These are phyloP conservation scores for Nematopogon swammerdamellus DNA, from an alignment of 2,888 invertebrate genomes.

Conservation along the genomic window DNA sequence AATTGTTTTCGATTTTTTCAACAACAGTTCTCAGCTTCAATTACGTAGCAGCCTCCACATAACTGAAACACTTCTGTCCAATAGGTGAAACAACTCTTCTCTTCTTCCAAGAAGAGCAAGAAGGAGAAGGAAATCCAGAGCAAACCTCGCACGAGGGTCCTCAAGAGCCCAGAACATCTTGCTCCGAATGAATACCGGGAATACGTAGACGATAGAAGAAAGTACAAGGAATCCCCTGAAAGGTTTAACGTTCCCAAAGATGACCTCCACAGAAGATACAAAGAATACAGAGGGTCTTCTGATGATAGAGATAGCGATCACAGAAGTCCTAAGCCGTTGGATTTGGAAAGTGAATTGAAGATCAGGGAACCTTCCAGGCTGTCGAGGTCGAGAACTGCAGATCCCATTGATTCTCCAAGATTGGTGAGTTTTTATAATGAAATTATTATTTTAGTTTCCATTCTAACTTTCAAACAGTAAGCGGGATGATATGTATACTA, in stretches of 20 bases:
- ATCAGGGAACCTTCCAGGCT: slow-evolving; percentile 18
- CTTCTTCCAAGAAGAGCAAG: slow-evolving; percentile 65
- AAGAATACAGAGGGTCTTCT: slow-evolving; percentile 53
- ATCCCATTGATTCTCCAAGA: slow-evolving; percentile 40
- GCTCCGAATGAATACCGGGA: slow-evolving; percentile 12
- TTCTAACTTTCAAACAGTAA: too few relatives aligned
- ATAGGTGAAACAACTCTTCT: slow-evolving; percentile 72
- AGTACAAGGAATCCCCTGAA: slow-evolving; percentile 12
- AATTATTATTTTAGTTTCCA: too few relatives aligned
- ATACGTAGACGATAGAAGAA: neutral
- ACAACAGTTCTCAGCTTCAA: too few relatives aligned
- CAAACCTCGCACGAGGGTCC: slow-evolving; percentile 40
- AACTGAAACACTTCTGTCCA: neutral
- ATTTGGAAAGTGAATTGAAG: slow-evolving; percentile 25
- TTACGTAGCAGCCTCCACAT: too few relatives aligned
- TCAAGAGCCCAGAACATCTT: slow-evolving; percentile 56
- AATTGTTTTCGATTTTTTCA: too few relatives aligned
- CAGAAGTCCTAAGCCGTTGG: slow-evolving; percentile 28
- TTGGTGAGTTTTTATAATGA: slow-evolving; percentile 45
- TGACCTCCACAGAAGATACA: slow-evolving; percentile 31
- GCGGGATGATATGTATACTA: too few relatives aligned
- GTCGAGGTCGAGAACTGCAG: slow-evolving; percentile 30
- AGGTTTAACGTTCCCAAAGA: slow-evolving; percentile 23
- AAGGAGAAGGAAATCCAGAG: slow-evolving; percentile 60
- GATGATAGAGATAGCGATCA: slow-evolving; percentile 46